Conservation (phyloP, 2,888 invertebrate genomes). For the Drosophila paramelanica region DNA sequence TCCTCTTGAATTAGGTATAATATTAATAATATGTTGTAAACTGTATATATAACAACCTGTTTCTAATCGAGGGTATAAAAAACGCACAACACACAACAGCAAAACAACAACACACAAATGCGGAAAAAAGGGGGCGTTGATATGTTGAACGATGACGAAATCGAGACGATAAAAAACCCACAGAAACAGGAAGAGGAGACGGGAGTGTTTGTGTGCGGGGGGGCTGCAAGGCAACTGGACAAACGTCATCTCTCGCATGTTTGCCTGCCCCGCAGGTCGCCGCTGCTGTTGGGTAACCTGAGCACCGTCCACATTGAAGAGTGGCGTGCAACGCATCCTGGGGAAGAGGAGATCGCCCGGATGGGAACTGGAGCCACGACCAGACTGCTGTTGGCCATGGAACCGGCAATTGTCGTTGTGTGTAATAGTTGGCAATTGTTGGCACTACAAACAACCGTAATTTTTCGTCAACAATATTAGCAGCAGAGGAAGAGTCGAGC, state of each 20-base stretch:
- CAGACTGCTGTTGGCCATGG: slow-evolving; percentile 31
- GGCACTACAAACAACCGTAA: slow-evolving; percentile 66
- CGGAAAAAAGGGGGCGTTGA: slow-evolving; percentile 47
- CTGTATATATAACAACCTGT: background rate
- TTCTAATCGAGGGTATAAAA: slow-evolving; percentile 7
- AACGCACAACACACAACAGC: slow-evolving; percentile 21
- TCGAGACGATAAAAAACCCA: slow-evolving; percentile 49
- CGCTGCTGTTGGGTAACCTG: slow-evolving; percentile 32
- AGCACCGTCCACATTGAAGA: slow-evolving; percentile 22
- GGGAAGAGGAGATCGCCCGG: background rate
- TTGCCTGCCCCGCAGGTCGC: slow-evolving; percentile 1
- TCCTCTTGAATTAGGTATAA: too few relatives aligned
- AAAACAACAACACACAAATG: slow-evolving; percentile 4
- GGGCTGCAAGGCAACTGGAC: slow-evolving; percentile 1
- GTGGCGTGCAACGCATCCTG: slow-evolving; percentile 17
- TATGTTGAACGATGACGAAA: slow-evolving; percentile 71
- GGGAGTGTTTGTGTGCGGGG: too few relatives aligned
- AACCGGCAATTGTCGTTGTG: slow-evolving; percentile 54
- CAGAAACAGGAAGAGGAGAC: background rate
- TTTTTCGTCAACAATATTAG: slow-evolving; percentile 58
- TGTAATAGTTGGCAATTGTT: slow-evolving; percentile 70
- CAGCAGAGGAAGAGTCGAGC: background rate
- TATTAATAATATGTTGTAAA: too few relatives aligned
- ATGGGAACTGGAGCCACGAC: slow-evolving; percentile 3
- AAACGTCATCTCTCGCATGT: slow-evolving; percentile 60